Evolutionary conservation across 2,113 vertebrate genomes (phyloP).

Genomic region (Gopherus flavomarginatus): DNA sequence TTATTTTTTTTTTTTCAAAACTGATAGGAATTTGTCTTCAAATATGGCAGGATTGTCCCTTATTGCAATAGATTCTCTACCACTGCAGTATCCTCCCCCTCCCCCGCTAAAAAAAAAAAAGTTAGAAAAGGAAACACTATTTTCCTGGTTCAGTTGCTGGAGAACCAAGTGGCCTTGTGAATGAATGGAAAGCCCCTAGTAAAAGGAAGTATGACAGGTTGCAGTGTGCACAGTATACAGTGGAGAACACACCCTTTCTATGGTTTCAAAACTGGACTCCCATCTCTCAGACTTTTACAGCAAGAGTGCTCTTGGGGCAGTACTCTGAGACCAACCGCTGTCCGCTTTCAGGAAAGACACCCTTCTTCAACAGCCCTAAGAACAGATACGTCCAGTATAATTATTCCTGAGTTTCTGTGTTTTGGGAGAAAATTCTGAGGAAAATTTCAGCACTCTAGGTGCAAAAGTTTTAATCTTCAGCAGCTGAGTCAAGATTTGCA

Average conservation of each 20-base stretch:
- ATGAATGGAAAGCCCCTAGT: not conserved
- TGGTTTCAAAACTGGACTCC: not conserved
- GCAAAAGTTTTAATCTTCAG: not conserved
- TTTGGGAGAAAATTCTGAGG: not conserved
- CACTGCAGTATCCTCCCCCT: not conserved
- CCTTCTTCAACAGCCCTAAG: not conserved
- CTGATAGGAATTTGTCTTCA: not conserved
- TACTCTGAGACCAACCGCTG: not conserved
- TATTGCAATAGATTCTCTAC: not conserved
- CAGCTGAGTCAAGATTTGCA: not conserved
- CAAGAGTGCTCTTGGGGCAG: not conserved
- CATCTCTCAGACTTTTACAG: not conserved
- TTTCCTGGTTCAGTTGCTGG: not conserved
- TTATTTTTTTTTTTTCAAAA: not conserved
- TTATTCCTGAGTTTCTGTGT: not conserved
- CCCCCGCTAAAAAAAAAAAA: not conserved
- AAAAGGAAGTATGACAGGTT: not conserved
- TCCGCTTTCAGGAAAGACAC: not conserved
- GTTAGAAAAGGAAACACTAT: not conserved
- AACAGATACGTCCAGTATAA: not conserved
- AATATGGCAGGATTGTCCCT: not conserved
- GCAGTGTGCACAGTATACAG: not conserved
- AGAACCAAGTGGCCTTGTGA: not conserved
- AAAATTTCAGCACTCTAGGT: not conserved
- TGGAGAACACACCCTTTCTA: rapidly evolving